Percentiles rank a stretch among this genome's conserved stretches.
Evolutionary conservation across 2,888 invertebrate genomes (phyloP).

Genomic region (Zele albiditarsus): DNA sequence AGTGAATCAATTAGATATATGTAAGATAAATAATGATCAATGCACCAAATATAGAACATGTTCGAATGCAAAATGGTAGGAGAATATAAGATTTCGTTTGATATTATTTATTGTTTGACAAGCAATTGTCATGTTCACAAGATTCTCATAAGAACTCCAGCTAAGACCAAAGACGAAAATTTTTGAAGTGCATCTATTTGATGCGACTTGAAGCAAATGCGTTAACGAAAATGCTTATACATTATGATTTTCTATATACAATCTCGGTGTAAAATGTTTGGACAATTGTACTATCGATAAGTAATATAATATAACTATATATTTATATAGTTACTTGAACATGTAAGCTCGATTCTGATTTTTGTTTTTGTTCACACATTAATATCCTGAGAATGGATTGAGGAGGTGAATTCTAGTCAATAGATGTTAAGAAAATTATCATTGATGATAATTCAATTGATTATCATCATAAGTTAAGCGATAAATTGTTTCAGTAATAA

Average conservation of each 20-base stretch:
- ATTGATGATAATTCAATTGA: conserved; percentile 28
- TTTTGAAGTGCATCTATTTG: conserved; percentile 35
- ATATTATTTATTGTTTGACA: conserved; percentile 48
- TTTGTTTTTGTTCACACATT: conserved; percentile 59
- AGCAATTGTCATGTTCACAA: conserved; percentile 49
- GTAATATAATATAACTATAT: conserved; percentile 13
- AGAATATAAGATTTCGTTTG: conserved; percentile 48
- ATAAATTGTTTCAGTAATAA: neutral
- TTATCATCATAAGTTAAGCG: neutral
- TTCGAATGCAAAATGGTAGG: conserved; percentile 3
- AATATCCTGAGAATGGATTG: conserved; percentile 57
- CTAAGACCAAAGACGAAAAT: conserved; percentile 52
- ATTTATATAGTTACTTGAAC: neutral
- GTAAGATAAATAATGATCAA: conserved; percentile 24
- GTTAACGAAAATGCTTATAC: conserved; percentile 17
- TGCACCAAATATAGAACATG: neutral
- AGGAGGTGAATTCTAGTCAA: conserved; percentile 69
- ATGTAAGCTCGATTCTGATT: conserved; percentile 62
- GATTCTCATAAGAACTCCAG: conserved; percentile 54
- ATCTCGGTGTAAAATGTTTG: conserved; percentile 39
- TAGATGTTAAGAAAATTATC: conserved; percentile 60
- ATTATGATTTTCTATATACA: conserved; percentile 38
- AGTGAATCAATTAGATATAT: conserved; percentile 13
- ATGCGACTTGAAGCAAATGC: conserved; percentile 25
- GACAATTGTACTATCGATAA: conserved; percentile 15